phyloP scores from a whole-genome alignment of 2,797 vertebrate genomes.

The Lateolabrax maculatus region DNA sequence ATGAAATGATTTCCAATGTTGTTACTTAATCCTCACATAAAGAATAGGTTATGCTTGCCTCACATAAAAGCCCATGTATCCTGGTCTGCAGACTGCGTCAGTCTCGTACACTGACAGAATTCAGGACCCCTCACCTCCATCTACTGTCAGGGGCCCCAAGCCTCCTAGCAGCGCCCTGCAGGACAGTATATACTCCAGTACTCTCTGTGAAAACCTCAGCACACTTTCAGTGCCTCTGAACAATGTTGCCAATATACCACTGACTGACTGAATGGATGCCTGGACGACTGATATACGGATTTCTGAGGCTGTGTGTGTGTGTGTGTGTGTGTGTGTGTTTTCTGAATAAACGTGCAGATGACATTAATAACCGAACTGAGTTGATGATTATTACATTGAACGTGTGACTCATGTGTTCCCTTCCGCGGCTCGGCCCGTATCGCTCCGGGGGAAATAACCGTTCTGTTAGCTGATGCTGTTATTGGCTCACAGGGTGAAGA shows the following conservation, averaged over 20 bases:
- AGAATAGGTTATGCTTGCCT: slow-evolving; percentile 4
- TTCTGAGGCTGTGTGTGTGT: slow-evolving; percentile 50
- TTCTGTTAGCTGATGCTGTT: slow-evolving; percentile 53
- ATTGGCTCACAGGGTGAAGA: slow-evolving; percentile 50
- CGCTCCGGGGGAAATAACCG: slow-evolving; percentile 55
- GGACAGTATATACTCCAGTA: slow-evolving; percentile 36
- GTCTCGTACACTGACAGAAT: slow-evolving; percentile 39
- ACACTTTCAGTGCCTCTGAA: slow-evolving; percentile 77
- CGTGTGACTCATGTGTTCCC: slow-evolving; percentile 45
- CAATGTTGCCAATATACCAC: slow-evolving; percentile 69
- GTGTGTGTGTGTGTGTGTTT: slow-evolving; percentile 58
- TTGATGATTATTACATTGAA: slow-evolving; percentile 52
- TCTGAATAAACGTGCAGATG: slow-evolving; percentile 76
- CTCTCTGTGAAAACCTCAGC: slow-evolving; percentile 66
- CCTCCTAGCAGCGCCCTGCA: slow-evolving; percentile 35
- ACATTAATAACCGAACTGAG: slow-evolving; percentile 52
- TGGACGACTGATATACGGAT: slow-evolving; percentile 32
- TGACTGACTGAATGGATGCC: slow-evolving; percentile 58
- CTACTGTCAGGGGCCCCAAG: slow-evolving; percentile 30
- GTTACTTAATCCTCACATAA: background rate
- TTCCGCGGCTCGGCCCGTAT: slow-evolving; percentile 10
- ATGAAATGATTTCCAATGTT: background rate
- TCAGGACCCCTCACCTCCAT: slow-evolving; percentile 44
- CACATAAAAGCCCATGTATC: slow-evolving; percentile 24
- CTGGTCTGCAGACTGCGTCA: slow-evolving; percentile 45